Evolutionary conservation across 2,797 vertebrate species (phyloP).

Genomic region (Sylvia borin): DNA sequence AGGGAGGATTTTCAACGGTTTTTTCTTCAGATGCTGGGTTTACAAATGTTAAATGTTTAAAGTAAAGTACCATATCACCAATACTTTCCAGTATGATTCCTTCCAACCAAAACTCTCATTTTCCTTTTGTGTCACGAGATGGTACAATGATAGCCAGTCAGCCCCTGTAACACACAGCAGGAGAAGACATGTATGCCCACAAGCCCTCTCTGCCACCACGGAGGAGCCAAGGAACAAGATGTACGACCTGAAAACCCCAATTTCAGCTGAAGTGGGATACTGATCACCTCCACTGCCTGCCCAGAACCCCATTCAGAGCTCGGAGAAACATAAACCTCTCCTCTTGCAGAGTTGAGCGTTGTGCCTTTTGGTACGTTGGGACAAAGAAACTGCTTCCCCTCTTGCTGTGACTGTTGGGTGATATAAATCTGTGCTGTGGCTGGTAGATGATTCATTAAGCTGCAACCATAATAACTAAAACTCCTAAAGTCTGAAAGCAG

Average conservation of each 20-base stretch:
- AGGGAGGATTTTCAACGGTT: not conserved
- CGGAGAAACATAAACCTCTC: not conserved
- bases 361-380: not conserved
- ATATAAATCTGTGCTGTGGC: not conserved
- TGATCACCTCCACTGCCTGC: not conserved
- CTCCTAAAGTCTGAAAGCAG: constrained; percentile 14
- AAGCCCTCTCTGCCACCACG: not conserved
- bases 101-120: not conserved
- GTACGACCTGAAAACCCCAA: not conserved
- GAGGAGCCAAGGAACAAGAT: not conserved
- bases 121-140: not conserved
- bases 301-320: not conserved
- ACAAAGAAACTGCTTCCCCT: not conserved
- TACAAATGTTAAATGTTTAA: not conserved
- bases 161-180: not conserved
- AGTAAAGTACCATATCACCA: not conserved
- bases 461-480: constrained; percentile 17
- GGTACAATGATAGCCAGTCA: not conserved
- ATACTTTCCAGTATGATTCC: not conserved
- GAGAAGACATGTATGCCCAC: not conserved
- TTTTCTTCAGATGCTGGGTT: not conserved
- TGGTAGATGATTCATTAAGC: not conserved
- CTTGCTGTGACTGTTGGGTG: not conserved
- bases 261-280: not conserved
- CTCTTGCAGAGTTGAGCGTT: not conserved